phyloP scores from a whole-genome alignment of 2,888 invertebrate species.

The Ischnura elegans region DNA sequence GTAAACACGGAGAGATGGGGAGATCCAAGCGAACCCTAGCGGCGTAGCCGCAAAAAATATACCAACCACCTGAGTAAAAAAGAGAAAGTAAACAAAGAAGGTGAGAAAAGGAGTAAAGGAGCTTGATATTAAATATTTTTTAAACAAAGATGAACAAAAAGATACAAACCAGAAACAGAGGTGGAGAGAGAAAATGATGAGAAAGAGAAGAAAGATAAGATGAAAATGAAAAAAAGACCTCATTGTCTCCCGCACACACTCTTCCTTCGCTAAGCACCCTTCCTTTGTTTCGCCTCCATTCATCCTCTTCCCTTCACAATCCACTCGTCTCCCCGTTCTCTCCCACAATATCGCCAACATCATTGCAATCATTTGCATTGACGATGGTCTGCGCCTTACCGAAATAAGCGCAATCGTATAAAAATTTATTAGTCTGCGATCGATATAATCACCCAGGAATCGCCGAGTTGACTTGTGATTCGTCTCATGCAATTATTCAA shows the following conservation, averaged over 20 bases:
- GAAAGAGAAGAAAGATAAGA: not conserved
- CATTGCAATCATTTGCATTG: not conserved
- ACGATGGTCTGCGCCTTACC: too few relatives aligned
- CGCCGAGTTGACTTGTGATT: too few relatives aligned
- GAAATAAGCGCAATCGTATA: too few relatives aligned
- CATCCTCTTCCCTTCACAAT: not conserved
- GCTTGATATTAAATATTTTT: not conserved
- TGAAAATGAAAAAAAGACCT: not conserved
- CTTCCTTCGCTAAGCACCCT: not conserved
- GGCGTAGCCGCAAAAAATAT: not conserved
- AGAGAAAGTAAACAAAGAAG: too few relatives aligned
- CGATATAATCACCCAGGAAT: too few relatives aligned
- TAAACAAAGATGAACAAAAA: not conserved
- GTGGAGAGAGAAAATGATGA: not conserved
- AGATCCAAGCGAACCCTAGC: not conserved
- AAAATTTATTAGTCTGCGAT: too few relatives aligned
- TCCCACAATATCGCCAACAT: not conserved
- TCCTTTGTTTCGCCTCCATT: not conserved
- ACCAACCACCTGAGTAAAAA: not conserved
- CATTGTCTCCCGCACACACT: not conserved
- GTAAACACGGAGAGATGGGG: not conserved
- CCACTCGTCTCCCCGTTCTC: constrained; percentile 13
- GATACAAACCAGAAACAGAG: not conserved
- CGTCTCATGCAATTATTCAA: too few relatives aligned
- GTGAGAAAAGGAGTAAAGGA: not conserved